A percentile compares a stretch with the other conserved stretches of the same genome.
phyloP scores from a whole-genome alignment of 2,797 vertebrate genomes.

The Tympanoctomys barrerae region DNA sequence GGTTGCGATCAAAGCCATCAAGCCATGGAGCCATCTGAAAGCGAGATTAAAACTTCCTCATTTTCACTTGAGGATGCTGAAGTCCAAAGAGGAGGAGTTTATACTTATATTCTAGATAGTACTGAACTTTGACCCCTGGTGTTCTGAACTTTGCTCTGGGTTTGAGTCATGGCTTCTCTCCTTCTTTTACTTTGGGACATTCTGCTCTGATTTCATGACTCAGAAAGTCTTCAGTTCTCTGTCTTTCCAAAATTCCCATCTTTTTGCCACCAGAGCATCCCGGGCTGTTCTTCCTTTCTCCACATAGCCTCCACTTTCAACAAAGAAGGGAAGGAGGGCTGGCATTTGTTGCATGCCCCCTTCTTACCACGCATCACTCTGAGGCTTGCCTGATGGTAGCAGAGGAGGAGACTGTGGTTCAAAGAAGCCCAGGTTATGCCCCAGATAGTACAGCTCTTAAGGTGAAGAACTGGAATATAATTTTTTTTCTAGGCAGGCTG shows the following conservation, averaged over 20 bases:
- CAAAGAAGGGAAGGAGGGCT: neutral
- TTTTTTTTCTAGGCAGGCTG: slow-evolving; percentile 3
- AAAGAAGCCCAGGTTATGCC: neutral
- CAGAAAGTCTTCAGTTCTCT: neutral
- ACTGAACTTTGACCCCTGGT: fast-evolving
- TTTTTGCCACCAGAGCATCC: no score
- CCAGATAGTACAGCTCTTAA: neutral
- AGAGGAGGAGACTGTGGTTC: neutral
- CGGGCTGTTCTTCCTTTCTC: neutral
- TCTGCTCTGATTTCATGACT: neutral
- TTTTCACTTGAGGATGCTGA: neutral
- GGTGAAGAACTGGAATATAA: neutral
- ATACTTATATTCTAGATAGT: no score
- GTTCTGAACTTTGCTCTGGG: neutral
- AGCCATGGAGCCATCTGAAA: neutral
- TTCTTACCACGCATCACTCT: neutral
- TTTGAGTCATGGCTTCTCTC: no score
- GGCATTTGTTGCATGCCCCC: no score
- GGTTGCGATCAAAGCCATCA: neutral
- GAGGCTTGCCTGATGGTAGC: neutral
- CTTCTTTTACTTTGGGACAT: neutral
- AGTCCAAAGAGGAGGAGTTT: neutral
- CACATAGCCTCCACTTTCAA: neutral
- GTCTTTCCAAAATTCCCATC: neutral
- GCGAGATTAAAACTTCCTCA: neutral